Conservation (phyloP, 2,888 invertebrate species). For the Melipona beecheii region DNA sequence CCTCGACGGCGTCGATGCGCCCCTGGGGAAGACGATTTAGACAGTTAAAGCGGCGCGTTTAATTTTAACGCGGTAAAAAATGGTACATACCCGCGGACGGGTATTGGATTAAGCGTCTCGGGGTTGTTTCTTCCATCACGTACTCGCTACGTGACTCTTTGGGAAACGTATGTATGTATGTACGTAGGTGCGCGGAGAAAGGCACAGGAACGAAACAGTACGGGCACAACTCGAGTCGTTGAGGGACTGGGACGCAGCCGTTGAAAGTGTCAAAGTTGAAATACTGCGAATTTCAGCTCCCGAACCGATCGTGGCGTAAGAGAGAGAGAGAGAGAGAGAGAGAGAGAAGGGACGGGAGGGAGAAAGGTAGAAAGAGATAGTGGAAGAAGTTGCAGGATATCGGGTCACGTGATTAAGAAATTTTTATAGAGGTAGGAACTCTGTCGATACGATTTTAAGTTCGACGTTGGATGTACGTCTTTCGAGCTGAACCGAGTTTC, state of each 20-base stretch:
- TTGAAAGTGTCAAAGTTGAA: slow-evolving; percentile 24
- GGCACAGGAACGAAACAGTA: neutral
- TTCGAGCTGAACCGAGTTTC: neutral
- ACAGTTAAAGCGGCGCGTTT: neutral
- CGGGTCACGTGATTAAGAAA: slow-evolving; percentile 23
- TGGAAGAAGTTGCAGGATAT: slow-evolving; percentile 14
- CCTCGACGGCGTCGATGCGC: slow-evolving; percentile 1
- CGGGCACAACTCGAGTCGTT: neutral
- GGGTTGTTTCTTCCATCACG: neutral
- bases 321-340: too few relatives aligned
- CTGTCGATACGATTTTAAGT: slow-evolving; percentile 15
- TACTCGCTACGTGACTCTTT: neutral
- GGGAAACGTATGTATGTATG: neutral
- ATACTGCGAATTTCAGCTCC: slow-evolving; percentile 12
- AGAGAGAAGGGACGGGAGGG: too few relatives aligned
- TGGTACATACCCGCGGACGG: neutral
- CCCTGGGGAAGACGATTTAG: slow-evolving; percentile 11
- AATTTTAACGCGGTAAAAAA: slow-evolving; percentile 10
- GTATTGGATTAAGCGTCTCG: slow-evolving; percentile 21
- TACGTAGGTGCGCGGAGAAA: too few relatives aligned
- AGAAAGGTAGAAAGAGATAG: too few relatives aligned
- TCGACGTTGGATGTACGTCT: neutral
- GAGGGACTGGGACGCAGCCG: neutral
- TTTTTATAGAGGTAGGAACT: slow-evolving; percentile 13
- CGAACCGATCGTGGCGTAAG: neutral